Base-by-base conservation (phyloP, 1,140 invertebrate genomes). In the Aphidius gifuensis region DNA sequence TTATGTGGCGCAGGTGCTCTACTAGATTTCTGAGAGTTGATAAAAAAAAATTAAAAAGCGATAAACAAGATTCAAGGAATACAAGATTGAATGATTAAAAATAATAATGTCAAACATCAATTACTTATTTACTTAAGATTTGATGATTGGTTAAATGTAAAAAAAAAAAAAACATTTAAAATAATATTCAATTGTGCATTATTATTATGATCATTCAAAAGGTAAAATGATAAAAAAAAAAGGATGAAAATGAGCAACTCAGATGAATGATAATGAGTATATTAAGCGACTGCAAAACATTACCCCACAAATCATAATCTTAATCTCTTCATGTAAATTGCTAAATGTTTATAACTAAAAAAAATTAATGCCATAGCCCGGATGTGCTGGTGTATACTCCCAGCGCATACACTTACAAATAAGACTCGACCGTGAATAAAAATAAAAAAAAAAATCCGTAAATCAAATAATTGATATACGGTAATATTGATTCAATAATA, bases 301-400 rank as follows among this genome's bases (percentile, higher is more conserved):
- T 64, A 66, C 68, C 71, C 72, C 68, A 69, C 63, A 69, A 75
- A 68, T 71, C 75, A 79, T 80, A 79, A 81, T 81, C 75, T 81
- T 81, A 81, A 81, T 80, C 79, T 81, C 74, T 81, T 79, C 80
- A 81, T 81, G 79, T 80, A 80, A 80, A 81, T 80, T 77, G 79
- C 79, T 81, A 81, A 81, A 81, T 81, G 79, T 81, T 81, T 80
- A 79, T 78, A 73, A 65, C 59, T 74, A 81, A 80, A 79, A 79
- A 79, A 80, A 79, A 75, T 68, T 77, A 80, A 79, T 80, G 80
- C 80, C 80, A 81, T 81, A 81, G 80, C 80, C 80, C 80, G 80
- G 80, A 81, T 81, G 80, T 78, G 77, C 80, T 81, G 80, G 80
- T 81, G 80, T 70, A 81, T 80, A 81, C 80, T 81, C 80, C 80